A percentile compares a stretch with the other conserved stretches of the same genome.
These are phyloP conservation scores for Hirtodrosophila histrioides DNA, from an alignment of 2,888 invertebrate genomes.

Conservation along the genomic window DNA sequence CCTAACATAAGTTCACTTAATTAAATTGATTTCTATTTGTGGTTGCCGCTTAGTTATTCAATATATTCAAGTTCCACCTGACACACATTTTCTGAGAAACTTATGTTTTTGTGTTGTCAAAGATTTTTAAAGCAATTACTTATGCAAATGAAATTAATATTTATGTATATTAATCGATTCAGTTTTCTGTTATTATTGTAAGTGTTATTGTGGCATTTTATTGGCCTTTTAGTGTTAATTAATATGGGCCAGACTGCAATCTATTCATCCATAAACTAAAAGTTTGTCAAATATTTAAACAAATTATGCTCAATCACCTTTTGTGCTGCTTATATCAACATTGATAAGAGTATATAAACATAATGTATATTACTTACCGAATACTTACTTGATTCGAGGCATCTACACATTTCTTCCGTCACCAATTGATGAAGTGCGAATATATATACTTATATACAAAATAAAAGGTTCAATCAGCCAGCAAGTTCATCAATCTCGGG, in stretches of 20 bases:
- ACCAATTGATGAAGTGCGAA: constrained; percentile 34
- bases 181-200: background rate
- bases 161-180: constrained; percentile 9
- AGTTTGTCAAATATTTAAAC: constrained; percentile 42
- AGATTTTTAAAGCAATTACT: constrained; percentile 20
- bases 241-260: constrained; percentile 32
- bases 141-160: constrained; percentile 48
- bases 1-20: constrained; percentile 51
- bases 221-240: constrained; percentile 20
- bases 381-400: background rate
- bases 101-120: constrained; percentile 6
- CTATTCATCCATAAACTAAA: constrained; percentile 49
- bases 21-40: constrained; percentile 17
- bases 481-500: constrained; percentile 47
- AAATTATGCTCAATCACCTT: constrained; percentile 8
- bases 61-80: constrained; percentile 59
- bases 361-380: too few species aligned
- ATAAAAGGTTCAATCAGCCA: constrained; percentile 36
- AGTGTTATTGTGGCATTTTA: constrained; percentile 1
- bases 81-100: constrained; percentile 44
- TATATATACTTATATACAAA: too few species aligned
- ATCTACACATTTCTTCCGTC: constrained; percentile 1
- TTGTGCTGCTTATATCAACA: constrained; percentile 23
- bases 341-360: constrained; percentile 51
- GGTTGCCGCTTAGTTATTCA: background rate